Conservation (phyloP, 2,888 invertebrate genomes). For the Meliscaeva auricollis region DNA sequence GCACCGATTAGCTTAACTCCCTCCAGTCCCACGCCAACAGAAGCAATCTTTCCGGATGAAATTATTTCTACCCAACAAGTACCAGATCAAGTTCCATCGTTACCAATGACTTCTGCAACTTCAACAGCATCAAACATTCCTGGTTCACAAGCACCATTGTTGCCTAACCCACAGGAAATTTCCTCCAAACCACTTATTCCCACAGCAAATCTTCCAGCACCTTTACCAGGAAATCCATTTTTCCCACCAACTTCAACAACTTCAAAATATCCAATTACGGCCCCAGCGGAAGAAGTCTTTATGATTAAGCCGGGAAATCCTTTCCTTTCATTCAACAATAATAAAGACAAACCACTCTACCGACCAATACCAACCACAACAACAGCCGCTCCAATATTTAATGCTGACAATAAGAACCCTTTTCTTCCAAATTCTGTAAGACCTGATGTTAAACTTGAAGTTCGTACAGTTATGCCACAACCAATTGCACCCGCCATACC, state of each 20-base stretch:
- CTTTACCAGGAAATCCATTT: constrained; percentile 9
- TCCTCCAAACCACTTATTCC: neutral
- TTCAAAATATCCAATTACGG: constrained; percentile 8
- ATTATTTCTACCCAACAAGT: neutral
- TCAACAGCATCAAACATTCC: neutral
- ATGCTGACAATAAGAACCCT: constrained; percentile 42
- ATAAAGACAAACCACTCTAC: neutral
- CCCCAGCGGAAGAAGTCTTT: neutral
- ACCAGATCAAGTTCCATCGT: neutral
- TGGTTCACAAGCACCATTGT: neutral
- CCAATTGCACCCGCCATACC: neutral
- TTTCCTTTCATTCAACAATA: constrained; percentile 1
- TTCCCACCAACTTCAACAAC: no score
- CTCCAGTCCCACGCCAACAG: no score
- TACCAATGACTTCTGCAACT: neutral
- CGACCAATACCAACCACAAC: neutral
- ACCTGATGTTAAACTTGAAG: neutral
- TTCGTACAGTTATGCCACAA: neutral
- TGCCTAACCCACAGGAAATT: neutral
- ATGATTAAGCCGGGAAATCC: constrained; percentile 35
- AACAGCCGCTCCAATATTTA: constrained; percentile 18
- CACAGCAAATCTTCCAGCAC: neutral
- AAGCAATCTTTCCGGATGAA: no score
- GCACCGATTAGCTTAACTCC: neutral
- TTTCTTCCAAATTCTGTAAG: constrained; percentile 28